phyloP scores from a whole-genome alignment of 2,888 invertebrate species.

The Zhuqinia jingwanae region DNA sequence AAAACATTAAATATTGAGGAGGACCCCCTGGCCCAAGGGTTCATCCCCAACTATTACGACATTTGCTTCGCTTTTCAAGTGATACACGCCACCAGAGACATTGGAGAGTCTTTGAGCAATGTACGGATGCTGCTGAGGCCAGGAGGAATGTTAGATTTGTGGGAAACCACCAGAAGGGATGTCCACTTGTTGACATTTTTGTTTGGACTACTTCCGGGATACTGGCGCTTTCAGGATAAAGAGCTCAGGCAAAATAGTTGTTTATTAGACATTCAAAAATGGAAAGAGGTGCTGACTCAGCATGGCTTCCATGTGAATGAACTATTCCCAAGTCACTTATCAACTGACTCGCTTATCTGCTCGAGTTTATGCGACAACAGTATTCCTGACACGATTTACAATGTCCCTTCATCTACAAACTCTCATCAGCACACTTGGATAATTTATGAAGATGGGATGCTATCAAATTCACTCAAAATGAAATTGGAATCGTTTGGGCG shows the following conservation, averaged over 20 bases:
- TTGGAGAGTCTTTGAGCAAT: conserved; percentile 24
- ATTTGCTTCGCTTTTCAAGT: conserved; percentile 52
- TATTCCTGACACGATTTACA: no score
- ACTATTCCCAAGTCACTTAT: not conserved
- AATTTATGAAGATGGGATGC: not conserved
- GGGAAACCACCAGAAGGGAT: conserved; percentile 9
- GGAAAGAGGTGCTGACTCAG: not conserved
- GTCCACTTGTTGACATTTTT: not conserved
- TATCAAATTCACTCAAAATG: no score
- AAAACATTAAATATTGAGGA: conserved; percentile 62
- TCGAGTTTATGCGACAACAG: not conserved
- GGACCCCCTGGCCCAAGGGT: conserved; percentile 63
- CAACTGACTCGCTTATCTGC: not conserved
- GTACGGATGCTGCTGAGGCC: conserved; percentile 42
- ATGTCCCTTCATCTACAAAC: no score
- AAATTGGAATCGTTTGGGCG: no score
- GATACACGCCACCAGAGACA: conserved; percentile 57
- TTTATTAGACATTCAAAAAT: not conserved
- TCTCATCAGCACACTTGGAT: no score
- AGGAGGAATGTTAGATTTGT: conserved; percentile 43
- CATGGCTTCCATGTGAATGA: not conserved
- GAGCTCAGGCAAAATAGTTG: conserved; percentile 29
- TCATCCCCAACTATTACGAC: conserved; percentile 53
- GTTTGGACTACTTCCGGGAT: conserved; percentile 31
- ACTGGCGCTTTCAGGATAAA: conserved; percentile 46